Percentiles rank a stretch among this genome's conserved stretches.
Evolutionary conservation across 2,113 vertebrate species (phyloP).

Genomic region (Anolis sagrei): DNA sequence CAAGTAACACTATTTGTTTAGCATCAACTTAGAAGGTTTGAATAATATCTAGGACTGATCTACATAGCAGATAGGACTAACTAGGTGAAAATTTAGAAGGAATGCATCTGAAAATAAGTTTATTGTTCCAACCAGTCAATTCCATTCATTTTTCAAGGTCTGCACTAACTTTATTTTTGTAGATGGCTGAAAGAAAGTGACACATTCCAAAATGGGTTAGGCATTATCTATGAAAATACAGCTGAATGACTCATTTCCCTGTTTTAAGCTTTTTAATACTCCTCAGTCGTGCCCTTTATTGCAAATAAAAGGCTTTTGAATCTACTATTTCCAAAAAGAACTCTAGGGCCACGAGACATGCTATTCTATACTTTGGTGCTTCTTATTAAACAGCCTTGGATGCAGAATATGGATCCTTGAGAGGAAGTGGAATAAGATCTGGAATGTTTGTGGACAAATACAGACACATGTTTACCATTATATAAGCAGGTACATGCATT

Average conservation of each 20-base stretch:
- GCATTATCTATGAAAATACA: background rate
- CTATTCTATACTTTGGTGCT: background rate
- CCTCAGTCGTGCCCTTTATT: background rate
- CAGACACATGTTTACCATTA: too few relatives aligned
- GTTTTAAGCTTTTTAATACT: background rate
- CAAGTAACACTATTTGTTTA: background rate
- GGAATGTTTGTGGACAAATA: too few relatives aligned
- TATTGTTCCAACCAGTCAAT: background rate
- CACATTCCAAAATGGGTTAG: background rate
- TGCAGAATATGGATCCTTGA: background rate
- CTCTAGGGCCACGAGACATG: background rate
- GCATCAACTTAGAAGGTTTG: background rate
- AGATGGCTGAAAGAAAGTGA: background rate
- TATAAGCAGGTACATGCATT: too few relatives aligned
- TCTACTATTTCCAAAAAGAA: background rate
- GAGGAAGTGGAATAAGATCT: too few relatives aligned
- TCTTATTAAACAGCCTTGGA: background rate
- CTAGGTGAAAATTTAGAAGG: background rate
- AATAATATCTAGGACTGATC: background rate
- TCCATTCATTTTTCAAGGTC: background rate
- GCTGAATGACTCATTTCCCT: background rate
- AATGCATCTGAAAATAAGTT: background rate
- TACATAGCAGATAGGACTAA: background rate
- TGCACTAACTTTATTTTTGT: background rate
- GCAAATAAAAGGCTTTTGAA: too few relatives aligned